These are phyloP conservation scores for Cheiracanthium punctorium DNA, from an alignment of 2,888 invertebrate genomes.

Conservation along the genomic window DNA sequence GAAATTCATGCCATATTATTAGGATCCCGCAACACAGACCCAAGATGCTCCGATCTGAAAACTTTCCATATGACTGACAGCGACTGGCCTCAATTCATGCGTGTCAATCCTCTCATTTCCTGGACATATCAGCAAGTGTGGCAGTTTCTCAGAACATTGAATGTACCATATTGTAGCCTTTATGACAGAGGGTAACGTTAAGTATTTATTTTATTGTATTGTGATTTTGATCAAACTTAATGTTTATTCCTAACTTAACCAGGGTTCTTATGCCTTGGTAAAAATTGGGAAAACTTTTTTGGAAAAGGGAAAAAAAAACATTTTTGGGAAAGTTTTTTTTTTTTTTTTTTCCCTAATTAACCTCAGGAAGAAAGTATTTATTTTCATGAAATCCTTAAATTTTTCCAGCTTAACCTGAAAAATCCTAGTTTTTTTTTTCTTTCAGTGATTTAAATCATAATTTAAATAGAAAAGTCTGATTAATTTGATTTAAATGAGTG, in stretches of 20 bases:
- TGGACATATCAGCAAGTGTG: slow-evolving; percentile 95
- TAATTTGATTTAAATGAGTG: no score
- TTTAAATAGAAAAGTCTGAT: no score
- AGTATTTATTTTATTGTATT: background rate
- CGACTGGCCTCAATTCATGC: slow-evolving; percentile 91
- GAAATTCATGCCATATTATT: slow-evolving; percentile 89
- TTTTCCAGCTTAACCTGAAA: no score
- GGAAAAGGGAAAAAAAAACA: no score
- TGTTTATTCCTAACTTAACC: background rate
- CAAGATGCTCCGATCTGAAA: slow-evolving; percentile 83
- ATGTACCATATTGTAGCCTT: slow-evolving; percentile 91
- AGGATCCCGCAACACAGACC: slow-evolving; percentile 94
- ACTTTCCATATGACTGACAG: slow-evolving; percentile 87
- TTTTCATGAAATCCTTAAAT: no score
- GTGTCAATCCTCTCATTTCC: slow-evolving; percentile 92
- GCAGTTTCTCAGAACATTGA: slow-evolving; percentile 86
- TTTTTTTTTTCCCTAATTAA: no score
- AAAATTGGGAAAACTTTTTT: background rate
- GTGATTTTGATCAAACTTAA: background rate
- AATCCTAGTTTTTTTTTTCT: no score
- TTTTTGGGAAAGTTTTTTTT: no score
- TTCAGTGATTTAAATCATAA: no score
- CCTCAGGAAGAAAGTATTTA: no score
- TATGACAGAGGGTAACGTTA: slow-evolving; percentile 89
- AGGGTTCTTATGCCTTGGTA: background rate